Evolutionary conservation across 2,113 vertebrate genomes (phyloP), one percentile per base, ranked within the genome.

Genomic region (Proterorhinus semilunaris): DNA sequence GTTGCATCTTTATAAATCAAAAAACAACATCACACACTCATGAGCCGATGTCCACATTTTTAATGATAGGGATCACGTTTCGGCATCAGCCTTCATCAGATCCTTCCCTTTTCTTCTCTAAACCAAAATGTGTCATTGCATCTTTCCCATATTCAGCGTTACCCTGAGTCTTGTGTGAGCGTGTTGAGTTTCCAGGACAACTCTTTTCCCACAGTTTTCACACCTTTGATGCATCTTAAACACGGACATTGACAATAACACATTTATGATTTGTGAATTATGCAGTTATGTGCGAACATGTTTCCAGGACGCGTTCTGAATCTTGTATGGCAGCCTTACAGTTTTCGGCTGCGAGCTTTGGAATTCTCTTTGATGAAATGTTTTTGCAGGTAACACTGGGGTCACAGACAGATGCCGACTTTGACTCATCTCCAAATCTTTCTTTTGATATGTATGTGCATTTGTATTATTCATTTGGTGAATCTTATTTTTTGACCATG

Each of bases 301-400:
- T 53, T 76, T 84, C 66, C 71, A 51, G 66, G 66, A 76, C 73
- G 74, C 43, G 61, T 45, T 80, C 75, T 79, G 50, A 83, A 76
- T 79, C 59, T 78, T 79, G 55, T 52, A 63, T 55, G 17, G 46
- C 57, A 61, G 42, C 59, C 15, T 10, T 68, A 49, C 58, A 68
- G 67, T 62, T 64, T 13, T 21, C 59, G 42, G 11, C 46, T 45
- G 51, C 55, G 66, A 63, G 43, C 7, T 63, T 67, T 7, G 73
- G 58, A 57, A 66, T 74, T 75, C 66, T 68, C 57, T 75, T 50
- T 77, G 74, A 65, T 81, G 50, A 52, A 15, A 78, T 57, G 66
- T 64, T 79, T 21, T 80, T 55, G 49, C 69, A 72, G 81, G 50
- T 50, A 61, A 71, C 16, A 0, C n/a, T 43, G 52, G 71, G 59